Base-by-base conservation (phyloP, 2,888 invertebrate genomes). In the Atherix ibis region DNA sequence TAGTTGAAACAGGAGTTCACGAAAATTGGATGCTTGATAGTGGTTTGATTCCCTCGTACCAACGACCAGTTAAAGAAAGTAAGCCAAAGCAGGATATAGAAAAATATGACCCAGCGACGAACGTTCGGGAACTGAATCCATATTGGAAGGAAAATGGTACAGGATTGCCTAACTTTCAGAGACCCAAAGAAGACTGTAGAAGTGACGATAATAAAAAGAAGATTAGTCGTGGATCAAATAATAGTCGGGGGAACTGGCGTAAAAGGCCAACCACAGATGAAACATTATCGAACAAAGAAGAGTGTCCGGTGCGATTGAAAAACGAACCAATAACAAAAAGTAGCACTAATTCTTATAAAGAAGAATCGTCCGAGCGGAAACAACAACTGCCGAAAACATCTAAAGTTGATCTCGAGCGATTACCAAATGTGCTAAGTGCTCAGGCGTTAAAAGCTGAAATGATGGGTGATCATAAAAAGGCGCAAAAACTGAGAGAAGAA, bases 401-500 rank as follows among this genome's bases (percentile, higher is more conserved):
- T n/a, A 19, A 22, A 10, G 10, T 22, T 22, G 6, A 8, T 6
- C 6, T 6, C 10, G 22, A 22, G 10, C 22, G 22, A 22, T 6
- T 8, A 22, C 10, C 10, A 22, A 22, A 22, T 22, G 22, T 8
- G 46, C 56, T 98, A 27, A 88, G 78, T 26, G 89, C 94, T 2
- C 88, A 82, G 63, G 72, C 92, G 41, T 65, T 97, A 0, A 91
- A 91, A 65, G 94, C 95, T 10, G 92, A 97, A 70, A 73, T 98
- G 46, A 72, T 89, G 68, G 94, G 91, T 13, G 76, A 94, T 53
- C 62, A 56, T 51, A 69, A 70, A 41, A 54, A 80, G 34, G 78
- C 78, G 0, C 53, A 58, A 24, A 71, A 82, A 51, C 62, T 94
- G 29, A 84, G 83, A 58, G 51, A 58, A 3, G 76, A 87, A 54